Percentiles rank a stretch among this genome's conserved stretches.
These are phyloP conservation scores for Semaprochilodus insignis DNA, from an alignment of 2,797 vertebrate genomes.

Conservation along the genomic window DNA sequence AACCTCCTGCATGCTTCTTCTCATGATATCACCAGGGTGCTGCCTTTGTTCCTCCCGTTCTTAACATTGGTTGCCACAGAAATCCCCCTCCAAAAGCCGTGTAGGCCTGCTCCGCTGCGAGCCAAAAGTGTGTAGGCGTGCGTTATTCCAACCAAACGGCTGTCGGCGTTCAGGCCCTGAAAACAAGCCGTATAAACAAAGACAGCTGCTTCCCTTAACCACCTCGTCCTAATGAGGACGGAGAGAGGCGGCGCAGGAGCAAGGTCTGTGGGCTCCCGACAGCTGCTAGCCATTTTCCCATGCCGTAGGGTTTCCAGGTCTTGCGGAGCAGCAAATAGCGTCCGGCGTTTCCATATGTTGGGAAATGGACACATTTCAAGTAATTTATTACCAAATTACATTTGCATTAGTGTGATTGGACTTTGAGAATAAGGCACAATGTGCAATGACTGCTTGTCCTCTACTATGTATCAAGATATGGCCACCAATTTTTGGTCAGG, in stretches of 20 bases:
- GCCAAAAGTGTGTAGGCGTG: constrained; percentile 64
- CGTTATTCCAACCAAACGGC: constrained; percentile 65
- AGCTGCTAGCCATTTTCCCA: constrained; percentile 70
- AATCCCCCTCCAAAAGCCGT: constrained; percentile 46
- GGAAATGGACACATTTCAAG: not conserved
- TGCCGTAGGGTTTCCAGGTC: constrained; percentile 13
- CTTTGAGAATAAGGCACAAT: not conserved
- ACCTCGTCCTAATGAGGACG: constrained; percentile 48
- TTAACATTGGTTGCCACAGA: constrained; percentile 47
- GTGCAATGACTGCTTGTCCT: not conserved
- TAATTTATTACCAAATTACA: not conserved
- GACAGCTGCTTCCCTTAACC: constrained; percentile 73
- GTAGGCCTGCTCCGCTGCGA: constrained; percentile 49
- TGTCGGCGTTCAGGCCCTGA: constrained; percentile 44
- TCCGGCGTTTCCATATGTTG: constrained; percentile 18
- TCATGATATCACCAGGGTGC: constrained; percentile 59
- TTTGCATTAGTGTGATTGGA: not conserved
- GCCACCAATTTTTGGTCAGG: not conserved
- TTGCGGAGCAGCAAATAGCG: constrained; percentile 25
- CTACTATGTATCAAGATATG: not conserved
- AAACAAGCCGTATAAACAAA: constrained; percentile 72
- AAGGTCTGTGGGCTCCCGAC: constrained; percentile 48
- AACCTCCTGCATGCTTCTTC: constrained; percentile 9
- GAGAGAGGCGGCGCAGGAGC: constrained; percentile 23
- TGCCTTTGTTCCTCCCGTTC: constrained; percentile 61